Evolutionary conservation across 2,888 invertebrate species (phyloP).

Genomic region (Conops quadrifasciatus): DNA sequence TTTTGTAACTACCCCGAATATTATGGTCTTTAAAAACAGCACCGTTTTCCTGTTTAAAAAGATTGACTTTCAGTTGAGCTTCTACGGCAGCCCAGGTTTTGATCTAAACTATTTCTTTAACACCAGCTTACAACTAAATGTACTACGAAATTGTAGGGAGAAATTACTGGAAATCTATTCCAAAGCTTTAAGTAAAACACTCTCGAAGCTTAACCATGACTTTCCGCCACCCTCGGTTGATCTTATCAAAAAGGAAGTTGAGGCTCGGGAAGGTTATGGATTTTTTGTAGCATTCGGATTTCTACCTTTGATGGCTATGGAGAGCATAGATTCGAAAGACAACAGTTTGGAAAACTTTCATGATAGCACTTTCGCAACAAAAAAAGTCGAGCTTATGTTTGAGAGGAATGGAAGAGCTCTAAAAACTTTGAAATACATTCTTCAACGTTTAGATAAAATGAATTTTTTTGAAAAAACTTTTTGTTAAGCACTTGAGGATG

Average conservation of each 20-base stretch:
- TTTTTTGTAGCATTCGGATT: slow-evolving; percentile 62
- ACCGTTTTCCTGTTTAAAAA: slow-evolving; percentile 32
- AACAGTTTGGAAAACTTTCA: slow-evolving; percentile 59
- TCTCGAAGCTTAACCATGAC: slow-evolving; percentile 39
- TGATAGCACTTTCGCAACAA: slow-evolving; percentile 55
- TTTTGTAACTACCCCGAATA: neutral
- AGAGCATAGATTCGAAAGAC: slow-evolving; percentile 57
- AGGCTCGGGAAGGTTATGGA: slow-evolving; percentile 57
- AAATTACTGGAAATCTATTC: slow-evolving; percentile 55
- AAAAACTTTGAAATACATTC: slow-evolving; percentile 53
- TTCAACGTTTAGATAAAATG: slow-evolving; percentile 53
- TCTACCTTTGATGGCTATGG: slow-evolving; percentile 62
- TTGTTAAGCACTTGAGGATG: neutral
- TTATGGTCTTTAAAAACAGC: neutral
- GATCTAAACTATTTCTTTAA: slow-evolving; percentile 64
- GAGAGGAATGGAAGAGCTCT: slow-evolving; percentile 57
- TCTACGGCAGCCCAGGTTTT: slow-evolving; percentile 61
- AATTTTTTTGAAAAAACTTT: neutral
- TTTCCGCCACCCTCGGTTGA: slow-evolving; percentile 50
- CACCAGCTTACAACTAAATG: slow-evolving; percentile 59
- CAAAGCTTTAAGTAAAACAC: slow-evolving; percentile 47
- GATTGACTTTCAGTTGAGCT: slow-evolving; percentile 64
- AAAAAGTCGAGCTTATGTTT: slow-evolving; percentile 62
- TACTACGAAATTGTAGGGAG: slow-evolving; percentile 50
- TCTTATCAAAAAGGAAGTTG: slow-evolving; percentile 54